Base-by-base conservation (phyloP, 2,888 invertebrate species). In the Papilio gigon region DNA sequence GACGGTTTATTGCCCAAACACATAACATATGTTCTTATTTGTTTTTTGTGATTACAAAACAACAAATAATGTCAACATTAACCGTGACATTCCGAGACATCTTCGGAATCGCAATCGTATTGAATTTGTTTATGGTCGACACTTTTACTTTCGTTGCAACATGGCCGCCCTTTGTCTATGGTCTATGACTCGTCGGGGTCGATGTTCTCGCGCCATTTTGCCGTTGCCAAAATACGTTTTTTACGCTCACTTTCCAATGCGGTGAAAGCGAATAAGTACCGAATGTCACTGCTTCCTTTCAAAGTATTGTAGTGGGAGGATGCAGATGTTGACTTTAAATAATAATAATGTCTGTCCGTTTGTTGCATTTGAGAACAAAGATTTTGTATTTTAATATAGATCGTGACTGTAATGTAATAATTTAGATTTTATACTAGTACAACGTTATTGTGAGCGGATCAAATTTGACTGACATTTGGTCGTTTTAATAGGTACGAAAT, bases 211-310 rank as follows among this genome's bases (percentile, higher is more conserved):
- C 84, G 84, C 84, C 87, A 85, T 88, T 86, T 85, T 83, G 86
- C 77, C 77, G 88, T 87, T 90, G 90, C 90, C 92, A 90, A 92
- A 91, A 89, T 90, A 84, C 84, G 84, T 88, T 90, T 91, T 91
- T 91, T 90, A 90, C 91, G 87, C 88, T 90, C 87, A 91, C 92
- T 92, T 92, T 92, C 92, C 90, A 92, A 92, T 90, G 87, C 77
- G 86, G 92, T 92, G 92, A 92, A 92, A 92, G 92, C 89, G 90
- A 90, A 89, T 89, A 90, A 83, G 88, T 88, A 87, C 88, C 78
- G 85, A 90, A 89, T 90, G 89, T 90, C 90, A 90, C 83, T 88
- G 88, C 82, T 88, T 91, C 91, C 90, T 90, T 90, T 90, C 88
- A 86, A 84, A 85, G 80, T 82, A 86, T 83, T 86, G 86, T 89